Percentiles rank a stretch among this genome's conserved stretches.
Evolutionary conservation across 2,113 vertebrate genomes (phyloP).

Genomic region (Corythornis vintsioides): DNA sequence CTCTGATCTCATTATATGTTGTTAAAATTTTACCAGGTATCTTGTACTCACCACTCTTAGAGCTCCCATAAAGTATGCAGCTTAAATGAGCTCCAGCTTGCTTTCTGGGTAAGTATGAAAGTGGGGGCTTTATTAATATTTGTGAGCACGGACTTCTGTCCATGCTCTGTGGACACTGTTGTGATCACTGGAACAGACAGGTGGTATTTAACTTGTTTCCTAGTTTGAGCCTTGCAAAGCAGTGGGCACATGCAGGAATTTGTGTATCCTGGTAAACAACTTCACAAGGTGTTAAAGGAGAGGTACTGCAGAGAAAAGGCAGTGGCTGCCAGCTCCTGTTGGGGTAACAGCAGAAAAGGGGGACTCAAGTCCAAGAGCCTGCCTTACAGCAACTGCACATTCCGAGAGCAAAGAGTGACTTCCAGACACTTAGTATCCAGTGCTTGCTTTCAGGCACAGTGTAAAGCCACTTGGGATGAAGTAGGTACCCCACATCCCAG

Average conservation of each 20-base stretch:
- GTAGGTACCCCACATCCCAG: not conserved
- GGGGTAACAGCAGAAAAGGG: not conserved
- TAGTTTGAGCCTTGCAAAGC: not conserved
- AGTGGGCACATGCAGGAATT: not conserved
- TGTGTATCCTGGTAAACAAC: not conserved
- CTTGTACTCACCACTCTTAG: not conserved
- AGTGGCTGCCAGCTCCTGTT: not conserved
- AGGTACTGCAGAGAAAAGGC: not conserved
- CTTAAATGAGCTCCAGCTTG: not conserved
- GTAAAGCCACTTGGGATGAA: not conserved
- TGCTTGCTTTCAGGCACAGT: not conserved
- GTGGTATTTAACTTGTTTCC: not conserved
- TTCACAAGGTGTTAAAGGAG: not conserved
- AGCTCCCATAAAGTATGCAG: not conserved
- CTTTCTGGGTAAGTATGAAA: not conserved
- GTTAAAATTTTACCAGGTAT: conserved; percentile 37
- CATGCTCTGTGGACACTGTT: not conserved
- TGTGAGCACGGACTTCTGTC: not conserved
- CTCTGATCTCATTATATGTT: not conserved
- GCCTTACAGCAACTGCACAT: not conserved
- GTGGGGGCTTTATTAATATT: not conserved
- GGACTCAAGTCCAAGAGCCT: not conserved
- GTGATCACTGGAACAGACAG: not conserved
- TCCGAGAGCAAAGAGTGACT: not conserved
- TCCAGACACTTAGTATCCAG: not conserved